Percentiles rank a stretch among this genome's conserved stretches.
phyloP scores from a whole-genome alignment of 1,140 invertebrate genomes.

The Cydia fagiglandana region DNA sequence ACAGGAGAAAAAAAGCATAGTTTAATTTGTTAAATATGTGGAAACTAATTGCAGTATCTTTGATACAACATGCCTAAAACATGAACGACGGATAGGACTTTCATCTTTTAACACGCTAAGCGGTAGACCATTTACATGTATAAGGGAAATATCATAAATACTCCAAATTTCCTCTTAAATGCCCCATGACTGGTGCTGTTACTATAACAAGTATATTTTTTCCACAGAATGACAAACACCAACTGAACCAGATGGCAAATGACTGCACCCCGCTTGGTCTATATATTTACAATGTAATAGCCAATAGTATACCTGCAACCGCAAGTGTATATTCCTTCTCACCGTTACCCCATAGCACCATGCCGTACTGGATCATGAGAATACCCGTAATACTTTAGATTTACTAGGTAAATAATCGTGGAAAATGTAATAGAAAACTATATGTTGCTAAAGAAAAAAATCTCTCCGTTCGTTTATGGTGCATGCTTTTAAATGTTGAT shows the following conservation, averaged over 20 bases:
- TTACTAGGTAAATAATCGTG: no score
- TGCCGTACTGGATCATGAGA: background rate
- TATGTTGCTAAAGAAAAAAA: background rate
- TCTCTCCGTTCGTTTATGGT: slow-evolving; percentile 25
- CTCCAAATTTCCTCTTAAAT: no score
- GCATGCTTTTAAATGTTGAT: slow-evolving; percentile 19
- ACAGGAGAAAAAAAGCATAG: no score
- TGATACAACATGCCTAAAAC: no score
- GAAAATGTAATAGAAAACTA: background rate
- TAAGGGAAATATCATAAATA: no score
- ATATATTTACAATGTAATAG: background rate
- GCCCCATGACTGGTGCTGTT: no score
- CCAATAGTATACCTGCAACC: background rate
- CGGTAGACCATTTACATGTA: no score
- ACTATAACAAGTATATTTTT: background rate
- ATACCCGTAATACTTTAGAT: background rate
- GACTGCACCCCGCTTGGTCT: no score
- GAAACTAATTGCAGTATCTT: no score
- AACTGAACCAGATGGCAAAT: background rate
- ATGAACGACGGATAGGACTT: no score
- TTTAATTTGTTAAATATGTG: no score
- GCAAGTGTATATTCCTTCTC: background rate
- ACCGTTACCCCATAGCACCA: background rate
- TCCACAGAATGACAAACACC: background rate
- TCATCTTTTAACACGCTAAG: no score